Evolutionary conservation across 2,888 invertebrate genomes (phyloP).

Genomic region (Nomada flava): DNA sequence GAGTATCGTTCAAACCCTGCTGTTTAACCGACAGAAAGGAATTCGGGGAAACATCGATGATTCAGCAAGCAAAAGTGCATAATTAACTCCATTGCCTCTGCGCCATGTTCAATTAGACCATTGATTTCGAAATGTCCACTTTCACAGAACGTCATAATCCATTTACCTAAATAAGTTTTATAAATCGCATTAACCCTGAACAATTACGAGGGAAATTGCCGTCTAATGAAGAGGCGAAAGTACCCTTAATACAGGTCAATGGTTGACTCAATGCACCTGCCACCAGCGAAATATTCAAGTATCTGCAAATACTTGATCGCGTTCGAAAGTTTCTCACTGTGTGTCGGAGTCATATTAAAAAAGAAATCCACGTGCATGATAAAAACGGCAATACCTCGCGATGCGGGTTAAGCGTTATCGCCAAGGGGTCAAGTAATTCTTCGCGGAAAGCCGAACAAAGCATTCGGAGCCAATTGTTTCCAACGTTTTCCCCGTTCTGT

Average conservation of each 20-base stretch:
- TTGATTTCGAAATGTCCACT: too few relatives aligned
- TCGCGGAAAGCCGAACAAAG: slow-evolving; percentile 12
- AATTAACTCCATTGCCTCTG: too few relatives aligned
- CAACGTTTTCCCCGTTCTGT: not conserved
- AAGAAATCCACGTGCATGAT: not conserved
- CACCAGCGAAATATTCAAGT: not conserved
- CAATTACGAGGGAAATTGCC: not conserved
- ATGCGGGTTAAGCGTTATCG: not conserved
- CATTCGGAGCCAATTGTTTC: slow-evolving; percentile 9
- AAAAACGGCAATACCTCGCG: not conserved
- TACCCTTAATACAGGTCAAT: not conserved
- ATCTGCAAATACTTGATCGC: not conserved
- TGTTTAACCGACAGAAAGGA: too few relatives aligned
- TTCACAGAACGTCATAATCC: too few relatives aligned
- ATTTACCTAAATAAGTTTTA: too few relatives aligned
- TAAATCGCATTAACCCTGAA: too few relatives aligned
- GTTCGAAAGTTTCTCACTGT: not conserved
- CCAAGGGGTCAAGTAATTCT: slow-evolving; percentile 25
- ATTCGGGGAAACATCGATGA: too few relatives aligned
- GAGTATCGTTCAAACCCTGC: too few relatives aligned
- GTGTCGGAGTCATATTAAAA: not conserved
- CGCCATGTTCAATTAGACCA: too few relatives aligned
- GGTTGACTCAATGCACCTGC: not conserved
- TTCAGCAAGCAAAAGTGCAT: too few relatives aligned
- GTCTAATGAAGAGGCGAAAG: not conserved